A percentile compares a stretch with the other conserved stretches of the same genome.
phyloP scores from a whole-genome alignment of 1,140 invertebrate species.

The Drosophila mayri region DNA sequence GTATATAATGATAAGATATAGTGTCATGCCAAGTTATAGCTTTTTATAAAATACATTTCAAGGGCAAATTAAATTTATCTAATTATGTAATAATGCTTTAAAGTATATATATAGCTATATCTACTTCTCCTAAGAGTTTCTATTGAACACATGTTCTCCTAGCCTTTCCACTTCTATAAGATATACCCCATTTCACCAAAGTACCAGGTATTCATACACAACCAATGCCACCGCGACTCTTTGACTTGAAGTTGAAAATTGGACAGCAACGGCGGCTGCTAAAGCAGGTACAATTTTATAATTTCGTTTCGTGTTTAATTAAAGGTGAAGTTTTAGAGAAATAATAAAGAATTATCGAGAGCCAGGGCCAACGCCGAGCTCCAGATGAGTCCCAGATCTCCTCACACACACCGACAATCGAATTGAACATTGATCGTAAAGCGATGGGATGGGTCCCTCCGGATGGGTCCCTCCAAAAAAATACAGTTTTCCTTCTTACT shows the following conservation, averaged over 20 bases:
- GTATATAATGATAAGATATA: background rate
- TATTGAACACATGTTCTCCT: background rate
- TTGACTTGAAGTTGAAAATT: slow-evolving; percentile 36
- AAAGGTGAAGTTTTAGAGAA: slow-evolving; percentile 84
- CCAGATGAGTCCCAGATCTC: background rate
- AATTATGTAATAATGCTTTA: background rate
- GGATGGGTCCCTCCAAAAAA: slow-evolving; percentile 37
- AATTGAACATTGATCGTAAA: slow-evolving; percentile 74
- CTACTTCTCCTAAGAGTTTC: background rate
- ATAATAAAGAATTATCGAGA: slow-evolving; percentile 83
- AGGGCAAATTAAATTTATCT: background rate
- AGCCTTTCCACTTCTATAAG: background rate
- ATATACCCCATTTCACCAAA: slow-evolving; percentile 4
- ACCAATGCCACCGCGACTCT: slow-evolving; percentile 39
- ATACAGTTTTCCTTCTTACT: slow-evolving; percentile 37
- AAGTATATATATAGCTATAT: too few relatives aligned
- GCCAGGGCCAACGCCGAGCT: slow-evolving; percentile 41
- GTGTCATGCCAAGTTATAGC: background rate
- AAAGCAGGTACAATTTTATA: slow-evolving; percentile 84
- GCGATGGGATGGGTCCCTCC: slow-evolving; percentile 50
- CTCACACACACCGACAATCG: slow-evolving; percentile 26
- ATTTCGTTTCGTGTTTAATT: slow-evolving; percentile 84
- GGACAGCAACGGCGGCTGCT: slow-evolving; percentile 52
- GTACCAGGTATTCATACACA: slow-evolving; percentile 17
- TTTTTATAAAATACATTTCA: background rate